phyloP scores from a whole-genome alignment of 2,113 vertebrate species.

The Heptranchias perlo region DNA sequence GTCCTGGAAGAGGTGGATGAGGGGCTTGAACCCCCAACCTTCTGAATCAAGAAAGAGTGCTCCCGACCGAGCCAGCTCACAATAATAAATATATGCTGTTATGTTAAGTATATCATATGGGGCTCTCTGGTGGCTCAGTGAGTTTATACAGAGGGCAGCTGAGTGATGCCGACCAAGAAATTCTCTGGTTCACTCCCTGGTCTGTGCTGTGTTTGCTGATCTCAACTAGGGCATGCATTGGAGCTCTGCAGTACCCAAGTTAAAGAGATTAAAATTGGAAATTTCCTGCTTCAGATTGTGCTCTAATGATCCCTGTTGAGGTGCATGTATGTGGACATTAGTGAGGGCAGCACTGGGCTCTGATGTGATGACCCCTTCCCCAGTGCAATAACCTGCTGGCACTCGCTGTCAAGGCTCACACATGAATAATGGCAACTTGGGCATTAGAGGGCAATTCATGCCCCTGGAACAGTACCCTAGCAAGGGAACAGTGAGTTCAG shows the following conservation, averaged over 20 bases:
- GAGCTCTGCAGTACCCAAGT: not conserved
- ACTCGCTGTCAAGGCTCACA: not conserved
- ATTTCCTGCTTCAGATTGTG: not conserved
- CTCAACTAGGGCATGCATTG: not conserved
- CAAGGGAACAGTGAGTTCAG: not conserved
- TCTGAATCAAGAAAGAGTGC: not conserved
- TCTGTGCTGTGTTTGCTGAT: not conserved
- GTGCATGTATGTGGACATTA: not conserved
- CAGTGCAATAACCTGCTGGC: not conserved
- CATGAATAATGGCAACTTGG: not conserved
- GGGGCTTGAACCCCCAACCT: not conserved
- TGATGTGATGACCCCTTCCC: not conserved
- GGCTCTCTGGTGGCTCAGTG: not conserved
- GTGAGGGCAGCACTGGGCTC: not conserved
- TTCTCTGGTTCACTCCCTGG: not conserved
- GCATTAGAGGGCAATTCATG: not conserved
- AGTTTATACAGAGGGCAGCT: not conserved
- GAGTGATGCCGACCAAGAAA: not conserved
- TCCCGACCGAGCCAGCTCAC: not conserved
- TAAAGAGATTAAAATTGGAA: too few relatives aligned
- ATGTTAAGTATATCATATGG: not conserved
- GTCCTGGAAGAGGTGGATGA: not conserved
- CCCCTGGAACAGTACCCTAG: not conserved
- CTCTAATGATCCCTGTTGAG: not conserved
- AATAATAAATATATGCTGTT: not conserved